Percentiles rank a stretch among this genome's conserved stretches.
Evolutionary conservation across 2,888 invertebrate genomes (phyloP).

Genomic region (Agrotis clavis): DNA sequence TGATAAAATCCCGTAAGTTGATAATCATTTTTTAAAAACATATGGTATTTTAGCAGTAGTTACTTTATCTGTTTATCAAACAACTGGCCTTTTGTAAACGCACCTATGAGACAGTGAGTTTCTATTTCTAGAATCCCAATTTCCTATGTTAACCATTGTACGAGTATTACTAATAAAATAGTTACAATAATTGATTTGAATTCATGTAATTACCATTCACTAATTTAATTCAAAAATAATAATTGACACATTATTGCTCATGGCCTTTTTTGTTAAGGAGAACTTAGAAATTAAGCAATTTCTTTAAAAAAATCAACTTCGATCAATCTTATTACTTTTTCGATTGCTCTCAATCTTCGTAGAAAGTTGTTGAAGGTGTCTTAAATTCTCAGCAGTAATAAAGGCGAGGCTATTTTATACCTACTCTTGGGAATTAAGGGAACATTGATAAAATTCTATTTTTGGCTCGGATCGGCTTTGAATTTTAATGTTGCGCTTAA

Average conservation of each 20-base stretch:
- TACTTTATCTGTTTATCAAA: no score
- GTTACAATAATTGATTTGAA: background rate
- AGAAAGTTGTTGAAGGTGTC: slow-evolving; percentile 14
- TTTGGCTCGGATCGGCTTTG: background rate
- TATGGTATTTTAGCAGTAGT: no score
- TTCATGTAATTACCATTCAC: background rate
- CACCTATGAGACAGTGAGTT: no score
- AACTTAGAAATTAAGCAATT: background rate
- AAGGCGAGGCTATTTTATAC: background rate
- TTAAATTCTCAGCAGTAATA: slow-evolving; percentile 9
- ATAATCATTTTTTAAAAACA: no score
- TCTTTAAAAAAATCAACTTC: background rate
- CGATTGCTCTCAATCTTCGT: background rate
- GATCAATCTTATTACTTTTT: slow-evolving; percentile 14
- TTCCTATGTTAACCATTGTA: no score
- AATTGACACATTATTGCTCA: background rate
- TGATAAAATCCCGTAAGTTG: no score
- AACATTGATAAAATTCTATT: slow-evolving; percentile 12
- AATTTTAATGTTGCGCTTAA: background rate
- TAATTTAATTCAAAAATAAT: background rate
- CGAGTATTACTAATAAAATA: no score
- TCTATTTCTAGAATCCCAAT: no score
- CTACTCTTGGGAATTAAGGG: slow-evolving; percentile 6
- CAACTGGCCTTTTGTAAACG: no score
- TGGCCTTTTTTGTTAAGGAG: background rate